Conservation (phyloP, 2,797 vertebrate genomes). For the Paramormyrops hopkinsi region DNA sequence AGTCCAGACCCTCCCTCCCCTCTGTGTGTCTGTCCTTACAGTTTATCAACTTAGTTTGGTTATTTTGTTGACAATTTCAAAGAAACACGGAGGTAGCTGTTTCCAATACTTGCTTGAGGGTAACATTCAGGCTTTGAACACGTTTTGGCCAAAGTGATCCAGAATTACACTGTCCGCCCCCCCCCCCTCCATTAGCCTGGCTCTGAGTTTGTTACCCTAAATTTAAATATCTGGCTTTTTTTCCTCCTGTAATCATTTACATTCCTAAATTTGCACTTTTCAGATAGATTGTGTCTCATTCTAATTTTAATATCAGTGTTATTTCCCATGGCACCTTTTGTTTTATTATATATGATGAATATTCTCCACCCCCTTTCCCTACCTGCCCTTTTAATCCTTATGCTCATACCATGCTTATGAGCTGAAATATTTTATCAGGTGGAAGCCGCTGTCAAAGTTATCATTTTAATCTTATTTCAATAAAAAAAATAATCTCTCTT, state of each 20-base stretch:
- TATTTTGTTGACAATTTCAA: not conserved
- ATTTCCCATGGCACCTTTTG: conserved; percentile 76
- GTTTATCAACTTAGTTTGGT: not conserved
- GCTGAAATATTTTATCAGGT: conserved; percentile 95
- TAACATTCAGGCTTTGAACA: not conserved
- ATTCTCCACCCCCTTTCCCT: conserved; percentile 38
- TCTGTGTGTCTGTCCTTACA: not conserved
- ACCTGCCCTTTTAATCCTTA: conserved; percentile 69
- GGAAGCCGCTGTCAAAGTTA: conserved; percentile 81
- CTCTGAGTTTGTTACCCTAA: conserved; percentile 34
- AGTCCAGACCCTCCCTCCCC: not conserved
- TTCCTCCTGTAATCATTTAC: conserved; percentile 58
- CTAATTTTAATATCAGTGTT: conserved; percentile 76
- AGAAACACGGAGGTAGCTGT: not conserved
- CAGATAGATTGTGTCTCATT: conserved; percentile 66
- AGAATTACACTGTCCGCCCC: not conserved
- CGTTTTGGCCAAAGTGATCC: not conserved
- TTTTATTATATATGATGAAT: conserved; percentile 78
- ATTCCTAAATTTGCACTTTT: conserved; percentile 72
- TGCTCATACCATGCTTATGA: conserved; percentile 83
- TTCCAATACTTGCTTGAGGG: not conserved
- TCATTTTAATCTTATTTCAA: conserved; percentile 94
- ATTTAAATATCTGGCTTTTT: conserved; percentile 43
- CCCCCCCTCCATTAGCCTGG: conserved; percentile 8
- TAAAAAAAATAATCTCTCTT: conserved; percentile 89